Evolutionary conservation across 2,113 vertebrate genomes (phyloP).

Genomic region (Tichodroma muraria): DNA sequence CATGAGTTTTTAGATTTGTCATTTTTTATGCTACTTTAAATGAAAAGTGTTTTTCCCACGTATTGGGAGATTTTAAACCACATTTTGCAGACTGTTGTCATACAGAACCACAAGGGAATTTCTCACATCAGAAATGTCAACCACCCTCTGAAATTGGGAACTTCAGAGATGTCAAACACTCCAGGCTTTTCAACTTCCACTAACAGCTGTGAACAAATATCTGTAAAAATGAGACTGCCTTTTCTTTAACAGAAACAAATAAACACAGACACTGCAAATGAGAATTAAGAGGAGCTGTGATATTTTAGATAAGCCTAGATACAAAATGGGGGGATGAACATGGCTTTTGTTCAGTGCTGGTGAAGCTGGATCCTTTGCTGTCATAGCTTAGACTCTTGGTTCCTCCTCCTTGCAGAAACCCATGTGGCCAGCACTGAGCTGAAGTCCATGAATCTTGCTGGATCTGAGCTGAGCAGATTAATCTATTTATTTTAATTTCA

Average conservation of each 20-base stretch:
- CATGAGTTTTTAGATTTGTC: not conserved
- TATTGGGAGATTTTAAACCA: not conserved
- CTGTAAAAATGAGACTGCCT: not conserved
- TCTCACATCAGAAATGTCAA: not conserved
- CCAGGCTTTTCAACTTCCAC: not conserved
- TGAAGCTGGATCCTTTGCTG: not conserved
- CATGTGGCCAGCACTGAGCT: not conserved
- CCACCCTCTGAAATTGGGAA: not conserved
- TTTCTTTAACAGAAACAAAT: not conserved
- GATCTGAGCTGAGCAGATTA: not conserved
- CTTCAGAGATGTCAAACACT: not conserved
- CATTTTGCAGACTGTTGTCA: not conserved
- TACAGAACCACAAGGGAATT: not conserved
- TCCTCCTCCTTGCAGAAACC: not conserved
- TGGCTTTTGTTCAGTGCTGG: not conserved
- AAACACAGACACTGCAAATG: not conserved
- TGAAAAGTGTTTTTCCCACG: not conserved
- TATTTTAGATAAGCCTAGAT: not conserved
- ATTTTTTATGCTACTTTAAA: not conserved
- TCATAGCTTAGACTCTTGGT: fast-evolving
- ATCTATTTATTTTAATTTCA: not conserved
- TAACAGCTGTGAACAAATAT: not conserved
- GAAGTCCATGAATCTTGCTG: not conserved
- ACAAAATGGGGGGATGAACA: not conserved
- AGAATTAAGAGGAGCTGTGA: not conserved